Conservation (phyloP, 2,888 invertebrate genomes). For the Ectemnius continuus region DNA sequence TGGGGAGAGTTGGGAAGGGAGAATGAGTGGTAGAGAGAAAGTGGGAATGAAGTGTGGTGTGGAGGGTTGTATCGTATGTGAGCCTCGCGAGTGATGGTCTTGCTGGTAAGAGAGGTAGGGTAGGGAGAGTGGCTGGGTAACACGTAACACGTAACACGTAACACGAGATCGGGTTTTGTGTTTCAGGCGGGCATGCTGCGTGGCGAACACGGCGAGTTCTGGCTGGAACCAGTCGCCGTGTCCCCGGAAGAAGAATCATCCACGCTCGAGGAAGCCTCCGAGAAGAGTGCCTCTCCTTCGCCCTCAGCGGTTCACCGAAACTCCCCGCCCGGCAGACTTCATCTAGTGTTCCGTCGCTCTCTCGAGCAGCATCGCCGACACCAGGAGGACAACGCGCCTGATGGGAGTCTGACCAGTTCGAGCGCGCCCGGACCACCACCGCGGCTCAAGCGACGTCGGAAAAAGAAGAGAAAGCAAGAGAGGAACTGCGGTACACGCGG, state of each 20-base stretch:
- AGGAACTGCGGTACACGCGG: constrained; percentile 78
- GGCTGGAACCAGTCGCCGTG: constrained; percentile 74
- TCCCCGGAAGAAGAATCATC: constrained; percentile 51
- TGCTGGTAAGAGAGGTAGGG: not conserved
- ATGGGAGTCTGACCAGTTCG: not conserved
- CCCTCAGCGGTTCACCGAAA: constrained; percentile 25
- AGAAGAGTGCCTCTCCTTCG: constrained; percentile 52
- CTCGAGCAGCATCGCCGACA: constrained; percentile 32
- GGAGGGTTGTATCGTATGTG: too few species aligned
- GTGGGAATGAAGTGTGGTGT: too few species aligned
- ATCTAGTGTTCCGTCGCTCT: constrained; percentile 58
- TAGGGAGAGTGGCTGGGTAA: constrained; percentile 21
- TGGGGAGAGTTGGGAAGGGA: too few species aligned
- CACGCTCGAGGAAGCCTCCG: constrained; percentile 41
- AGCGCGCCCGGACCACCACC: constrained; percentile 50
- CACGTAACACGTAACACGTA: constrained; percentile 60
- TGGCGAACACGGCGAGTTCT: constrained; percentile 73
- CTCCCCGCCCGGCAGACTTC: constrained; percentile 61
- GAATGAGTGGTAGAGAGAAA: too few species aligned
- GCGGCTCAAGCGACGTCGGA: constrained; percentile 65
- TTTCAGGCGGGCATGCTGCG: constrained; percentile 74
- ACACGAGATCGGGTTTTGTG: constrained; percentile 64
- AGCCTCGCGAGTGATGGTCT: too few species aligned
- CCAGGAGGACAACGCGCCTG: not conserved
- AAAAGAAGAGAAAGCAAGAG: constrained; percentile 79